Evolutionary conservation across 1,140 invertebrate species (phyloP).

Genomic region (Zaprionus davidi): DNA sequence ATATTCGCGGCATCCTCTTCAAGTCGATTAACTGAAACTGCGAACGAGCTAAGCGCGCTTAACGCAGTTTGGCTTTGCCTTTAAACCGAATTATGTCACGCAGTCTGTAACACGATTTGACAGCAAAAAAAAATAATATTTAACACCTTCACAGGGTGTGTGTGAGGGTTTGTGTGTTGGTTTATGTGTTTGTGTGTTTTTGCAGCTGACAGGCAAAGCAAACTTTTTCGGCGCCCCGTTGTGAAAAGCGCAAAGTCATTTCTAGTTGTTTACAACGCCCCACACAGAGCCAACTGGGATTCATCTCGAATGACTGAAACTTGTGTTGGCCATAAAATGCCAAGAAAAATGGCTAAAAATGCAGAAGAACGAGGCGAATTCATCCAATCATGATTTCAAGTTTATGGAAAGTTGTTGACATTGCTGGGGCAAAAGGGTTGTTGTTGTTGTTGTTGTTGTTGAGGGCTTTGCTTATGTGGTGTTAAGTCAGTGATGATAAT

Average conservation of each 20-base stretch:
- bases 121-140: constrained; percentile 23
- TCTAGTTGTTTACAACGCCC: constrained; percentile 39
- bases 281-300: constrained; percentile 49
- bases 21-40: background rate
- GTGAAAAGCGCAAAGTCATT: constrained; percentile 57
- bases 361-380: constrained; percentile 44
- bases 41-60: background rate
- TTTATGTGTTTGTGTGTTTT: constrained; percentile 18
- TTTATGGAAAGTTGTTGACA: constrained; percentile 8
- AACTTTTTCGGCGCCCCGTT: constrained; percentile 58
- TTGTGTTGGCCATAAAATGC: constrained; percentile 36
- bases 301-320: constrained; percentile 64
- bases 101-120: constrained; percentile 28
- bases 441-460: too few species aligned
- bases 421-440: background rate
- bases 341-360: constrained; percentile 15
- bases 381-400: background rate
- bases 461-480: background rate
- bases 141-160: constrained; percentile 28
- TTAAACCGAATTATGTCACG: constrained; percentile 9
- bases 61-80: background rate
- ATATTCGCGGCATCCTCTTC: background rate
- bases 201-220: constrained; percentile 40
- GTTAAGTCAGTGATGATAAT: background rate
- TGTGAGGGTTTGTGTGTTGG: constrained; percentile 12